Evolutionary conservation across 2,797 vertebrate genomes (phyloP).

Genomic region (Gambelia wislizenii): DNA sequence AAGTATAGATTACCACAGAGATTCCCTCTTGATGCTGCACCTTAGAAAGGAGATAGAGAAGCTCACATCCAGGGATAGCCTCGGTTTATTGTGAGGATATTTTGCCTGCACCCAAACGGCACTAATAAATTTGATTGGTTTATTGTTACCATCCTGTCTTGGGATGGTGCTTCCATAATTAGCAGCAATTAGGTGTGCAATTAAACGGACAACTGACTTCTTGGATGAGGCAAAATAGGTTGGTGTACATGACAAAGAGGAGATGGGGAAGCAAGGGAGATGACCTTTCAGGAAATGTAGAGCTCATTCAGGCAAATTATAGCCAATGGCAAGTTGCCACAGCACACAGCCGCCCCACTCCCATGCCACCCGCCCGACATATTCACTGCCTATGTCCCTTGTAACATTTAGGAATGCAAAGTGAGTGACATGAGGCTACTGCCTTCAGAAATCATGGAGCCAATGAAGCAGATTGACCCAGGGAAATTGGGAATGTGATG

Average conservation of each 20-base stretch:
- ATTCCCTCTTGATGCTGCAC: neutral
- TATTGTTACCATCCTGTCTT: neutral
- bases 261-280: neutral
- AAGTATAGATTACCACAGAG: slow-evolving; percentile 28
- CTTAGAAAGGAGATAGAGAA: neutral
- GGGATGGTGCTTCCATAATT: neutral
- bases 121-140: accelerated
- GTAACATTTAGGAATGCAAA: neutral
- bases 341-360: neutral
- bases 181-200: neutral
- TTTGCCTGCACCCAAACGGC: neutral
- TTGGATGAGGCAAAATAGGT: neutral
- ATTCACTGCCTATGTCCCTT: neutral
- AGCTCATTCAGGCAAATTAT: neutral
- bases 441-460: neutral
- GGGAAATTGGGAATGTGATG: neutral
- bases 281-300: neutral
- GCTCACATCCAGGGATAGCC: accelerated
- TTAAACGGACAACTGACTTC: neutral
- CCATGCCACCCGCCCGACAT: too few relatives aligned
- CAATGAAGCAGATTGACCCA: neutral
- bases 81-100: neutral
- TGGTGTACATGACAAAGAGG: accelerated
- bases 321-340: neutral
- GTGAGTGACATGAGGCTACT: neutral